Percentiles rank a stretch among this genome's conserved stretches.
Conservation (phyloP, 1,140 invertebrate species). For the Lasaia peninsularis region DNA sequence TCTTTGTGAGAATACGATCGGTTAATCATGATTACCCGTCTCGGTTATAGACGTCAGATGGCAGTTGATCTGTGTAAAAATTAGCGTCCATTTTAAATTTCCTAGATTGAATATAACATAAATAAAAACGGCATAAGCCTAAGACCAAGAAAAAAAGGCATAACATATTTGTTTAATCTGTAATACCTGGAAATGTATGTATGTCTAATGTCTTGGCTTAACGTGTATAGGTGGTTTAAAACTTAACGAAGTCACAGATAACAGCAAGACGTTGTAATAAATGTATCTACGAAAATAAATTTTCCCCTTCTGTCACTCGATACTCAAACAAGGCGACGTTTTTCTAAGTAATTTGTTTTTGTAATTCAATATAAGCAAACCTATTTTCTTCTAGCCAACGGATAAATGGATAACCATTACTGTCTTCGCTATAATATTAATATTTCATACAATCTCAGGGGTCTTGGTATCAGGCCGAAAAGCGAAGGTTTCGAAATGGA, state of each 20-base stretch:
- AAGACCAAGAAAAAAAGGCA: no score
- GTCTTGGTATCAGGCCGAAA: slow-evolving; percentile 12
- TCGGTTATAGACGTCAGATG: no score
- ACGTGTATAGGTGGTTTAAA: no score
- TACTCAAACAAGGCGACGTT: not conserved
- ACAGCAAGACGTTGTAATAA: not conserved
- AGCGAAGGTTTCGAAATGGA: slow-evolving; percentile 14
- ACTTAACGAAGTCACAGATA: not conserved
- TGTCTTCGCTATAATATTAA: slow-evolving; percentile 10
- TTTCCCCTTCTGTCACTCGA: not conserved
- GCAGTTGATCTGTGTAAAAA: no score
- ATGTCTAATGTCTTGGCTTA: no score
- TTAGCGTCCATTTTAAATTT: no score
- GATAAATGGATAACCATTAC: slow-evolving; percentile 6
- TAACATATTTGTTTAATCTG: no score
- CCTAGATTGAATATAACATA: no score
- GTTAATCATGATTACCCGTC: no score
- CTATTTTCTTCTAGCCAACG: slow-evolving; percentile 3
- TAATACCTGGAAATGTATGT: no score
- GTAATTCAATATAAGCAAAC: slow-evolving; percentile 7
- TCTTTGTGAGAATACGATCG: no score
- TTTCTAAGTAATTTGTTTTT: slow-evolving; percentile 11
- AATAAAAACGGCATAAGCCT: no score
- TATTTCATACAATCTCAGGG: slow-evolving; percentile 12
- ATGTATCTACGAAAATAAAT: not conserved